A percentile compares a stretch with the other conserved stretches of the same genome.
phyloP scores from a whole-genome alignment of 2,888 invertebrate genomes.

The Unio pictorum region DNA sequence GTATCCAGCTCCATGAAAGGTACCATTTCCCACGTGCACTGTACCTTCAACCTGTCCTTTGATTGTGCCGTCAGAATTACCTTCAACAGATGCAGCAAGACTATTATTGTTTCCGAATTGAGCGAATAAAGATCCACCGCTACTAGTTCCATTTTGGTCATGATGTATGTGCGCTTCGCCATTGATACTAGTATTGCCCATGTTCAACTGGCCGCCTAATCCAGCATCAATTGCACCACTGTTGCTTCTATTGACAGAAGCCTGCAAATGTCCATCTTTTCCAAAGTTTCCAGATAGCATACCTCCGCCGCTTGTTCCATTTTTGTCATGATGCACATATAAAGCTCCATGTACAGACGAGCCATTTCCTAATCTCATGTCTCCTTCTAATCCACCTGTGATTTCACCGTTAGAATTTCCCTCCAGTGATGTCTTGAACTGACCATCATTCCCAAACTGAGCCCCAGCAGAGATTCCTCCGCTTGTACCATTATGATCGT shows the following conservation, averaged over 20 bases:
- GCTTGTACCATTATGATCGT: conserved; percentile 6
- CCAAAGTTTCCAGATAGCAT: conserved; percentile 1
- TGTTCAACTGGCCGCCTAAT: neutral
- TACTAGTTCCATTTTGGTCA: conserved; percentile 3
- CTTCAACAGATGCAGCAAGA: too few species aligned
- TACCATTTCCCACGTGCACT: too few species aligned
- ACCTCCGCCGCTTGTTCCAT: conserved; percentile 4
- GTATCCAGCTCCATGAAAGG: too few species aligned
- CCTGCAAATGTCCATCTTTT: neutral
- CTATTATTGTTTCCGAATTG: too few species aligned
- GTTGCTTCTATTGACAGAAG: neutral
- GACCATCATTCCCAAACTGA: neutral
- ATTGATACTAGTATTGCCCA: neutral
- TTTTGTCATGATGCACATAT: conserved; percentile 3
- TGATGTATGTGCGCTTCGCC: conserved; percentile 1
- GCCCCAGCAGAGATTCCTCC: conserved; percentile 1
- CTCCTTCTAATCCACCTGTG: neutral
- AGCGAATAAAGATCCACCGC: neutral
- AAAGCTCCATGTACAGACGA: neutral
- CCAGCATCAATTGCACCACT: conserved; percentile 4
- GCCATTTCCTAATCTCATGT: neutral
- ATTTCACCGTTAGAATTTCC: conserved; percentile 3
- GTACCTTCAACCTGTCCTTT: too few species aligned
- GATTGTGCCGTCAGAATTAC: too few species aligned
- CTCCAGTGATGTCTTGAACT: neutral